These are phyloP conservation scores for Euthynnus affinis DNA, from an alignment of 2,797 vertebrate genomes.

Conservation along the genomic window DNA sequence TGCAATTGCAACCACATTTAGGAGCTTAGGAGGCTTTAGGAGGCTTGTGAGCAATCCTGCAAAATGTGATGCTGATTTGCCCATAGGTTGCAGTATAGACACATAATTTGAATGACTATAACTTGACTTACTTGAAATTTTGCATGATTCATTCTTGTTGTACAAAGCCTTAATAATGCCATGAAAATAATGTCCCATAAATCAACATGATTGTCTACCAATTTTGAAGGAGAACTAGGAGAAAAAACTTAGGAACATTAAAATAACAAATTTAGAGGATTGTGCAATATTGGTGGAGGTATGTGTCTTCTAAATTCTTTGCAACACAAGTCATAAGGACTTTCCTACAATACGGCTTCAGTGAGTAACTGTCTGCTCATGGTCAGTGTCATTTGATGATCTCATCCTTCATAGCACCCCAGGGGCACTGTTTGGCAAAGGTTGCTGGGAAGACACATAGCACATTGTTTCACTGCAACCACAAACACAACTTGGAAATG, in stretches of 20 bases:
- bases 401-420: conserved; percentile 72
- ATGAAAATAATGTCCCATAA: too few species aligned
- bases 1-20: too few species aligned
- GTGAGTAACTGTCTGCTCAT: conserved; percentile 59
- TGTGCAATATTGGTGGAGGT: neutral
- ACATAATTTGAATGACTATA: too few species aligned
- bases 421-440: conserved; percentile 68
- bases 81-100: too few species aligned
- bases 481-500: conserved; percentile 63
- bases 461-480: conserved; percentile 64
- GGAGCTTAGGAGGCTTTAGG: too few species aligned
- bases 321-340: conserved; percentile 21
- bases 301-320: conserved; percentile 23
- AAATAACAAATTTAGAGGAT: neutral
- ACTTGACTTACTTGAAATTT: too few species aligned
- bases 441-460: conserved; percentile 61
- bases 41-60: too few species aligned
- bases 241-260: conserved; percentile 1
- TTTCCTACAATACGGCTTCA: conserved; percentile 24
- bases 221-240: conserved; percentile 1
- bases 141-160: too few species aligned
- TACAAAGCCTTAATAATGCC: too few species aligned
- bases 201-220: neutral
- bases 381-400: conserved; percentile 74
- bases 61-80: too few species aligned